These are phyloP conservation scores for Lamellibrachia luymesi DNA, from an alignment of 1,140 invertebrate genomes.

Conservation along the genomic window DNA sequence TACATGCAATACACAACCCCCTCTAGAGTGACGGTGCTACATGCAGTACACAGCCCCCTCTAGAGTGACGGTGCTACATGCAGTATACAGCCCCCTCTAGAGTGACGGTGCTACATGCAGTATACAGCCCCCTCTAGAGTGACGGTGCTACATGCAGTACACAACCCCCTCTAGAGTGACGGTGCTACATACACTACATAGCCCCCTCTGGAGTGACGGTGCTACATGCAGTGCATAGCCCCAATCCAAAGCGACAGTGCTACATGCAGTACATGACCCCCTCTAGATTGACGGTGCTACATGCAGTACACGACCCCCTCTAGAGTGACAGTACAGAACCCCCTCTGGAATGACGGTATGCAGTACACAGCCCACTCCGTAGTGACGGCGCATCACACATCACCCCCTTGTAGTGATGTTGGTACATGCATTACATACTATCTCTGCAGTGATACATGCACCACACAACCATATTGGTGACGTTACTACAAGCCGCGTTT, in stretches of 20 bases:
- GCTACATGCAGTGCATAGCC: not conserved
- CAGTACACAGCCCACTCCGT: not conserved
- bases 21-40: not conserved
- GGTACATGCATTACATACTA: not conserved
- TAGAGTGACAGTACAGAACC: not conserved
- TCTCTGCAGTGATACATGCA: not conserved
- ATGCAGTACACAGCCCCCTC: not conserved
- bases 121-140: too few relatives aligned
- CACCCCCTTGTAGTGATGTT: not conserved
- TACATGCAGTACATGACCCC: not conserved
- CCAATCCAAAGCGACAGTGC: not conserved
- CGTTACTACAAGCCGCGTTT: too few relatives aligned
- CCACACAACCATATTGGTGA: too few relatives aligned
- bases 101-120: not conserved
- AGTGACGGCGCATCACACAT: not conserved
- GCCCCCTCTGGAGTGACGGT: too few relatives aligned
- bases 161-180: not conserved
- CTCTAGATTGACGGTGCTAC: not conserved
- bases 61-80: not conserved
- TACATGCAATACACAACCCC: not conserved
- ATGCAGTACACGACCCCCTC: not conserved
- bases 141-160: not conserved
- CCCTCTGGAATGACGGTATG: not conserved
- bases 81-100: not conserved
- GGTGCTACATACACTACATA: not conserved